These are phyloP conservation scores for Apotomis capreana DNA, from an alignment of 2,888 invertebrate genomes.

Conservation along the genomic window DNA sequence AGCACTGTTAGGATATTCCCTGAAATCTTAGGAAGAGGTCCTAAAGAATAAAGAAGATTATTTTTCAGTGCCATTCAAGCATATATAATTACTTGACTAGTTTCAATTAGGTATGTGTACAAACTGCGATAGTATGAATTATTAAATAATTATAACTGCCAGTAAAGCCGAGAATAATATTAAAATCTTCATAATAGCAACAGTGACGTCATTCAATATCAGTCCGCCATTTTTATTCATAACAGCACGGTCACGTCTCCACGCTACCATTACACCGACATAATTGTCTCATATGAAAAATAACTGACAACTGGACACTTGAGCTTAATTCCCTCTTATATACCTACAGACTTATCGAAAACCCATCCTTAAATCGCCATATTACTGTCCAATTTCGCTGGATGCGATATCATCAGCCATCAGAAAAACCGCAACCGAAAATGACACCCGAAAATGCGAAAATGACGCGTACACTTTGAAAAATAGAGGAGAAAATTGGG, in stretches of 20 bases:
- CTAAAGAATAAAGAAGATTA: too few relatives aligned
- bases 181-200: slow-evolving; percentile 8
- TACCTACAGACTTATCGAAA: slow-evolving; percentile 3
- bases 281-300: slow-evolving; percentile 41
- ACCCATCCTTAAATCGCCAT: not conserved
- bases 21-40: too few relatives aligned
- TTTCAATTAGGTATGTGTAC: too few relatives aligned
- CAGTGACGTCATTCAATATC: slow-evolving; percentile 26
- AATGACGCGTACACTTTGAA: not conserved
- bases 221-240: slow-evolving; percentile 22
- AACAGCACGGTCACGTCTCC: slow-evolving; percentile 30
- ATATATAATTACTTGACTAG: too few relatives aligned
- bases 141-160: too few relatives aligned
- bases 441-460: slow-evolving; percentile 5
- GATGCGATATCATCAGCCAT: not conserved
- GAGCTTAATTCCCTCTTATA: slow-evolving; percentile 30
- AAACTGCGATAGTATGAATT: too few relatives aligned
- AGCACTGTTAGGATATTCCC: too few relatives aligned
- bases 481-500: slow-evolving; percentile 18
- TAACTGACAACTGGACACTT: slow-evolving; percentile 35
- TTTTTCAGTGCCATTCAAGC: too few relatives aligned
- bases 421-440: slow-evolving; percentile 8
- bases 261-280: slow-evolving; percentile 20
- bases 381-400: not conserved
- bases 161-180: too few relatives aligned